These are phyloP conservation scores for Ischnura elegans DNA, from an alignment of 2,888 invertebrate species.

Conservation along the genomic window DNA sequence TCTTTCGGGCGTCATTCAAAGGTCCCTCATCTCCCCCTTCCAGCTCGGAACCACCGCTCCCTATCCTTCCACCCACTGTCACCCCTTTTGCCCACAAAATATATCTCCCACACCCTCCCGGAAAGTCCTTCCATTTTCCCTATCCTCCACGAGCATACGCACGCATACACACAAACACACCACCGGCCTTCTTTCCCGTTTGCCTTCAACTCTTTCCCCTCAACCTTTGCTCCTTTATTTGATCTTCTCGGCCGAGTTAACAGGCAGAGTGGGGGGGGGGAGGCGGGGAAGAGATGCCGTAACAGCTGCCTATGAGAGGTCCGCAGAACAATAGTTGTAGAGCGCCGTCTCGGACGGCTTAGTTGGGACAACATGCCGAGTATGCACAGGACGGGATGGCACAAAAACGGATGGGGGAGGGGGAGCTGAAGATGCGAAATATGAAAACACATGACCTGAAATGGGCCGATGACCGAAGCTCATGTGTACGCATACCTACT, in stretches of 20 bases:
- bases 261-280: neutral
- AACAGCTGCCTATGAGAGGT: conserved; percentile 64
- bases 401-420: neutral
- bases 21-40: neutral
- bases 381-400: conserved; percentile 12
- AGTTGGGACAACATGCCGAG: conserved; percentile 21
- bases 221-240: conserved; percentile 54
- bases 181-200: neutral
- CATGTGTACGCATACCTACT: neutral
- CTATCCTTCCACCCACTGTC: neutral
- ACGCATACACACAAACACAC: neutral
- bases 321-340: conserved; percentile 26
- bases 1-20: conserved; percentile 12
- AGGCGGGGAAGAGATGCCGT: conserved; percentile 43
- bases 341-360: conserved; percentile 9
- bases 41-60: neutral
- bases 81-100: neutral
- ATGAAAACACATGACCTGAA: neutral
- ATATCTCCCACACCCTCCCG: neutral
- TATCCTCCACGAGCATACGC: neutral
- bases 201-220: conserved; percentile 38
- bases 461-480: neutral
- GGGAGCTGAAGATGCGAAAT: neutral
- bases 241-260: conserved; percentile 25
- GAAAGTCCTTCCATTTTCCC: neutral